These are phyloP conservation scores for Eugnorisma glareosa DNA, from an alignment of 2,888 invertebrate species.

Conservation along the genomic window DNA sequence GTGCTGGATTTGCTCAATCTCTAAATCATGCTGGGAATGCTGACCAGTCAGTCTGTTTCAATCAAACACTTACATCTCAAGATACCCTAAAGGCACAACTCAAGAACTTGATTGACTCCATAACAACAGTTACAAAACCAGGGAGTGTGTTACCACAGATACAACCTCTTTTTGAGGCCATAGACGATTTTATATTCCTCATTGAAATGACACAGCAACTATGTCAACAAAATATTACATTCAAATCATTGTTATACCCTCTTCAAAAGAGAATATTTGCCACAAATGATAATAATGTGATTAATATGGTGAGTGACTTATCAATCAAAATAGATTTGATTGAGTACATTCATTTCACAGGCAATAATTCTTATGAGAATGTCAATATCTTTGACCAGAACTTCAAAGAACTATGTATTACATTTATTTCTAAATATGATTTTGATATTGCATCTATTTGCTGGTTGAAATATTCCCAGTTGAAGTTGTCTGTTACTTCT, in stretches of 20 bases:
- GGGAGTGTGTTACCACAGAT: conserved; percentile 74
- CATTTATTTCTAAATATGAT: conserved; percentile 83
- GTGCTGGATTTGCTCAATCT: conserved; percentile 62
- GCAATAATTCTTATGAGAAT: conserved; percentile 78
- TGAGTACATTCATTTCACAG: conserved; percentile 85
- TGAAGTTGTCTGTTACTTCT: conserved; percentile 72
- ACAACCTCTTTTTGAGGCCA: conserved; percentile 78
- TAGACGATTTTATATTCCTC: conserved; percentile 79
- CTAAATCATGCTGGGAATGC: conserved; percentile 43
- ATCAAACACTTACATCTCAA: conserved; percentile 75
- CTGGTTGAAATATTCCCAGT: conserved; percentile 86
- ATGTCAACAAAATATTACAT: conserved; percentile 77
- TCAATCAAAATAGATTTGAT: conserved; percentile 85
- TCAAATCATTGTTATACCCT: conserved; percentile 80
- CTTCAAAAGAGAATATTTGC: conserved; percentile 80
- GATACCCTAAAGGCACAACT: conserved; percentile 79
- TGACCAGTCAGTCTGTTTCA: conserved; percentile 62
- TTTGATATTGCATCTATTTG: conserved; percentile 87
- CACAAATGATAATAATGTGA: conserved; percentile 69
- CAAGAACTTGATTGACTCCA: conserved; percentile 71
- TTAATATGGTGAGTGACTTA: conserved; percentile 76
- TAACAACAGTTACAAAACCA: conserved; percentile 68
- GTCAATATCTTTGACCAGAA: conserved; percentile 79
- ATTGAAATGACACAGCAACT: conserved; percentile 75
- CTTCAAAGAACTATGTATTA: conserved; percentile 80